Base-by-base conservation (phyloP, 2,113 vertebrate genomes). In the Corythornis cristatus region DNA sequence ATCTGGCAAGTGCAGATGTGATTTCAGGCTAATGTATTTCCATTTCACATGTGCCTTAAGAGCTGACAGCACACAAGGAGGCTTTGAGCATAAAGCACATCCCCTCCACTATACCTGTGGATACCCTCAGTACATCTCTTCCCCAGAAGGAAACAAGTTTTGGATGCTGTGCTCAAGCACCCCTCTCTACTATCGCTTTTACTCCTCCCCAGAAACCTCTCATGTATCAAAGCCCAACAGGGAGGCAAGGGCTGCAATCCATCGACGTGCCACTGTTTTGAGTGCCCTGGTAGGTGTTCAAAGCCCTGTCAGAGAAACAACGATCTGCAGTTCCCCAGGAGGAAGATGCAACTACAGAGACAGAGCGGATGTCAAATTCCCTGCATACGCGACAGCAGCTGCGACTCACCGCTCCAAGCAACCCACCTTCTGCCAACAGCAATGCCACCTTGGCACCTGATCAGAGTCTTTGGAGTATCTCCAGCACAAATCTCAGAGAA, bases 401-500 rank as follows among this genome's bases (percentile, higher is more conserved):
- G 0, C 6, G 14, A 70, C 23, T 71, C 40, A 25, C 4, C 14
- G 8, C 5, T 48, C 51, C 67, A 33, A 12, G 14, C 4, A 65
- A 61, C 6, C 20, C 26, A n/a, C 6, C 42, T 16, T 31, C 45
- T 5, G 28, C 12, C 3, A 5, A 50, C 23, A 21, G 67, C 0
- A 1, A 31, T 33, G 31, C 48, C 37, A 56, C 65, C 11, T 3
- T 16, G 53, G 8, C 85, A 87, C 93, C 95, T 93, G 96, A 98
- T 98, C 97, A 98, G 98, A 97, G 67, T 54, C 53, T 79, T 66
- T 76, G 79, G 72, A 91, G 29, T 74, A 93, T 97, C 97, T 97
- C 95, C 98, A 98, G 57, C 57, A 51, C 15, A 74, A 65, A 68
- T 80, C 79, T 98, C 97, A 98, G 97, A 98, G 98, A 98, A 98